These are phyloP conservation scores for Heliangelus exortis DNA, from an alignment of 2,797 vertebrate species.

Conservation along the genomic window DNA sequence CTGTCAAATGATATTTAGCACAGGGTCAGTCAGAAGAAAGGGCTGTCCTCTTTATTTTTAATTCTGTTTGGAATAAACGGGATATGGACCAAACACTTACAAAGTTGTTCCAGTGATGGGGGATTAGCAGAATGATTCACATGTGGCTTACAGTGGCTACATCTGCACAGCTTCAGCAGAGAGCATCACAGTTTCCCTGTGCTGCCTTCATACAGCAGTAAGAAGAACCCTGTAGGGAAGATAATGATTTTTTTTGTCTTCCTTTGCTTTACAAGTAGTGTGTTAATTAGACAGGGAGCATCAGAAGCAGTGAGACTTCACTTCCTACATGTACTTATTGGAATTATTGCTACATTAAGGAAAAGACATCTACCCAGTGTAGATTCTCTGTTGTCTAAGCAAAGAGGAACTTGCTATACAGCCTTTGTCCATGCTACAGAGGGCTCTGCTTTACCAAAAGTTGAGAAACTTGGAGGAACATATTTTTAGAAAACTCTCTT, in stretches of 20 bases:
- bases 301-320: background rate
- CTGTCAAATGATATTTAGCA: background rate
- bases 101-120: accelerated
- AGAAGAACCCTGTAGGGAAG: background rate
- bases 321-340: background rate
- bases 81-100: background rate
- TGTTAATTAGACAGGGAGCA: background rate
- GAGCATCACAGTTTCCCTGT: background rate
- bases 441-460: background rate
- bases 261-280: background rate
- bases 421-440: background rate
- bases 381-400: background rate
- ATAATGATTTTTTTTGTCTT: background rate
- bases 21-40: background rate
- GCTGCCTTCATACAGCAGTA: background rate
- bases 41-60: background rate
- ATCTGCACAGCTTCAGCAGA: background rate
- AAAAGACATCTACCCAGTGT: background rate
- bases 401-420: background rate
- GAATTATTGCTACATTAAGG: background rate
- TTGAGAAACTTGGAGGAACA: background rate
- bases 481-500: background rate
- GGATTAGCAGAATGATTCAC: background rate
- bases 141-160: background rate
- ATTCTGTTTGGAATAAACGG: background rate